Evolutionary conservation across 2,113 vertebrate species (phyloP).

Genomic region (Acanthisitta chloris): DNA sequence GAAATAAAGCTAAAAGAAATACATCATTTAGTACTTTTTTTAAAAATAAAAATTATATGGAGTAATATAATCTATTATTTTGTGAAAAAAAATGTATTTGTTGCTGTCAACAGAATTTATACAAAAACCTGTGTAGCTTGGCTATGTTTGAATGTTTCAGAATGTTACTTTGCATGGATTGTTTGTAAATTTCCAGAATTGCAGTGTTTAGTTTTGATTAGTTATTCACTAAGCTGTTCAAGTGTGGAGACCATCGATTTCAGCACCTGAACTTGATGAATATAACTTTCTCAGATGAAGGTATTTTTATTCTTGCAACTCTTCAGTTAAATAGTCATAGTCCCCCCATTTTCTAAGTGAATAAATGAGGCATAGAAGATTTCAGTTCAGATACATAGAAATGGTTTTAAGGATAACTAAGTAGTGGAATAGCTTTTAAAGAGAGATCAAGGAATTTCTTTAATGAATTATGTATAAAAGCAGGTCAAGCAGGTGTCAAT

Average conservation of each 20-base stretch:
- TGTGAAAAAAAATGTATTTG: background rate
- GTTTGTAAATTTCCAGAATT: background rate
- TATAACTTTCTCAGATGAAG: background rate
- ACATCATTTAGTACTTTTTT: background rate
- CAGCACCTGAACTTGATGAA: background rate
- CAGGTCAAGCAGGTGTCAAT: background rate
- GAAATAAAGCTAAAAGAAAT: background rate
- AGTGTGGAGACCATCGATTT: background rate
- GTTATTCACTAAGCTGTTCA: background rate
- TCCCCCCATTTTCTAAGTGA: background rate
- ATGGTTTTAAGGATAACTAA: background rate
- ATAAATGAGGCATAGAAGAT: background rate
- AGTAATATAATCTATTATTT: background rate
- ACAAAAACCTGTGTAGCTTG: background rate
- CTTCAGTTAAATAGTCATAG: background rate
- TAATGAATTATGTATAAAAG: background rate
- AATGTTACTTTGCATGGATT: background rate
- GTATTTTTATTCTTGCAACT: background rate
- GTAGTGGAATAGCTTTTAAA: background rate
- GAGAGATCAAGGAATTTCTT: background rate
- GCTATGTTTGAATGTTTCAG: background rate
- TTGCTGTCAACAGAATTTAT: background rate
- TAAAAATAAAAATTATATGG: background rate
- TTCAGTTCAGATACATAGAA: background rate
- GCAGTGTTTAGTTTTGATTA: background rate